Evolutionary conservation across 2,113 vertebrate species (phyloP).

Genomic region (Trachemys scripta): DNA sequence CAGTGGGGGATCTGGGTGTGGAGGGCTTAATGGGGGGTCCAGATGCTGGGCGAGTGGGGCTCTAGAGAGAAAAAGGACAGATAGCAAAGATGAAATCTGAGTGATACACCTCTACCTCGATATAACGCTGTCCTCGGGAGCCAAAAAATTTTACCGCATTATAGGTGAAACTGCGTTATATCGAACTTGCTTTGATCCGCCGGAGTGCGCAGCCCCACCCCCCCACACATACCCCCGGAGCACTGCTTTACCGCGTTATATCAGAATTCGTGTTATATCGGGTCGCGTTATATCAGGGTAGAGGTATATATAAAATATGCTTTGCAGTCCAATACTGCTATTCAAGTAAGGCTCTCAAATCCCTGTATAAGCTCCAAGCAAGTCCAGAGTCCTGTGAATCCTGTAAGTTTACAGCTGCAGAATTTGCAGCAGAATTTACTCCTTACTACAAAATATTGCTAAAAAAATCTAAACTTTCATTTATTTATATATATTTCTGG

Average conservation of each 20-base stretch:
- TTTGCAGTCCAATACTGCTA: not conserved
- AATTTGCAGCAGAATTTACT: not conserved
- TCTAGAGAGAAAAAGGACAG: not conserved
- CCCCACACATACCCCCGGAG: too few species aligned
- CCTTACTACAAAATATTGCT: not conserved
- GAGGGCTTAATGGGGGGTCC: too few species aligned
- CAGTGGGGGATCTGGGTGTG: too few species aligned
- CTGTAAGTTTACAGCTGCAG: not conserved
- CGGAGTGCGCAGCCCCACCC: too few species aligned
- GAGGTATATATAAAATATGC: not conserved
- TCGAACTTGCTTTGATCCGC: too few species aligned
- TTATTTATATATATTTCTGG: not conserved
- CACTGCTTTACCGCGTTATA: too few species aligned
- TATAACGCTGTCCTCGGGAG: too few species aligned
- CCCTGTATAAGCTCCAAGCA: not conserved
- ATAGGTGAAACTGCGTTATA: too few species aligned
- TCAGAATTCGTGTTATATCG: too few species aligned
- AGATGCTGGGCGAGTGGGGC: too few species aligned
- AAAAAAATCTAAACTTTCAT: not conserved
- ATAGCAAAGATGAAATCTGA: not conserved
- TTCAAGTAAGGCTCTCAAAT: not conserved
- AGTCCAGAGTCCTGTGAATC: not conserved
- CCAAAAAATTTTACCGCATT: too few species aligned
- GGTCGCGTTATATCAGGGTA: too few species aligned
- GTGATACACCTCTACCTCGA: not conserved